These are phyloP conservation scores for Cuculus canorus DNA, from an alignment of 2,797 vertebrate species.

Conservation along the genomic window DNA sequence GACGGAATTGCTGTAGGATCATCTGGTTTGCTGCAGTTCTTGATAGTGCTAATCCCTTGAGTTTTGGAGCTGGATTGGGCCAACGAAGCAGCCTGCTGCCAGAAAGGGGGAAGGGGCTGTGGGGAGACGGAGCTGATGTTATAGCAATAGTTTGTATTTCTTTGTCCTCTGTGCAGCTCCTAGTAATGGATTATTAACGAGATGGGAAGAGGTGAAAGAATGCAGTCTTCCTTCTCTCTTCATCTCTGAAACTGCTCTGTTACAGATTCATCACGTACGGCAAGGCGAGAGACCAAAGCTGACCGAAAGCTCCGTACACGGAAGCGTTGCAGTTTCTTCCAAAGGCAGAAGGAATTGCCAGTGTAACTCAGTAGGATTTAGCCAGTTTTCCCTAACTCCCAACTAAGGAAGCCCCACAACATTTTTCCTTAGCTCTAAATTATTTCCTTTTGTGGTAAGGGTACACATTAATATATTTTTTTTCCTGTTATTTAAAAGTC, in stretches of 20 bases:
- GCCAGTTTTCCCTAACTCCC: constrained; percentile 21
- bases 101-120: constrained; percentile 15
- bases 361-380: constrained; percentile 29
- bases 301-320: background rate
- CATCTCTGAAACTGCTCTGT: background rate
- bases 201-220: background rate
- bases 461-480: background rate
- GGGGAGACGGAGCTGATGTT: constrained; percentile 3
- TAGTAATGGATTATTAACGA: background rate
- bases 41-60: constrained; percentile 34
- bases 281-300: background rate
- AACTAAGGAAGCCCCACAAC: background rate
- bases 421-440: background rate
- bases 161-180: background rate
- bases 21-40: constrained; percentile 60
- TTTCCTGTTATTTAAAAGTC: background rate
- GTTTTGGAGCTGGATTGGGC: constrained; percentile 6
- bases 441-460: background rate
- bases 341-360: constrained; percentile 24
- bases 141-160: background rate
- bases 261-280: background rate
- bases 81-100: constrained; percentile 7
- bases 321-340: background rate
- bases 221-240: background rate
- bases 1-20: constrained; percentile 14